Percentiles rank a stretch among this genome's conserved stretches.
Conservation (phyloP, 2,888 invertebrate genomes). For the Leptopilina myrica region DNA sequence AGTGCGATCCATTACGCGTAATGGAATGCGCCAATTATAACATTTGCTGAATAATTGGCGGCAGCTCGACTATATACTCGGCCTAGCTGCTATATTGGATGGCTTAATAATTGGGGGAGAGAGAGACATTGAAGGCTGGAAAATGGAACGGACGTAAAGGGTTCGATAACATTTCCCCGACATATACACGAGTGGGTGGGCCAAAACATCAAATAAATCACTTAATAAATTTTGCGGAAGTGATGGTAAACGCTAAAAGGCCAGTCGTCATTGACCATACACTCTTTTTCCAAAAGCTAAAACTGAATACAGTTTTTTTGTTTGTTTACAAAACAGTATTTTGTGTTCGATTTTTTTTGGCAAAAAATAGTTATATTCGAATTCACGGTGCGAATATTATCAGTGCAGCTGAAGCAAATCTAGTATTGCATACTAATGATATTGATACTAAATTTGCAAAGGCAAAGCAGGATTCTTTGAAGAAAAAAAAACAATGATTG, state of each 20-base stretch:
- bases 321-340: neutral
- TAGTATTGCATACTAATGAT: too few relatives aligned
- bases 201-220: constrained; percentile 72
- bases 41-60: constrained; percentile 76
- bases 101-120: constrained; percentile 50
- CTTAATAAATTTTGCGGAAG: constrained; percentile 68
- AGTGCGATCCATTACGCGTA: constrained; percentile 76
- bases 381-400: too few relatives aligned
- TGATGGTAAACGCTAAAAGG: constrained; percentile 68
- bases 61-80: constrained; percentile 61
- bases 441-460: too few relatives aligned
- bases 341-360: too few relatives aligned
- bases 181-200: constrained; percentile 53
- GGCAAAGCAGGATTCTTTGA: neutral
- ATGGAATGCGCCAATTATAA: constrained; percentile 76
- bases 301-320: too few relatives aligned
- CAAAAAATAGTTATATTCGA: too few relatives aligned
- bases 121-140: constrained; percentile 46
- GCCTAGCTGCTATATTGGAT: constrained; percentile 49
- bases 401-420: too few relatives aligned
- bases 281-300: constrained; percentile 22
- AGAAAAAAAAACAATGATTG: neutral
- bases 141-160: constrained; percentile 43
- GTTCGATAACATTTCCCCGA: constrained; percentile 58
- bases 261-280: constrained; percentile 53